Evolutionary conservation across 2,888 invertebrate genomes (phyloP).

Genomic region (Xanthorhoe spadicearia): DNA sequence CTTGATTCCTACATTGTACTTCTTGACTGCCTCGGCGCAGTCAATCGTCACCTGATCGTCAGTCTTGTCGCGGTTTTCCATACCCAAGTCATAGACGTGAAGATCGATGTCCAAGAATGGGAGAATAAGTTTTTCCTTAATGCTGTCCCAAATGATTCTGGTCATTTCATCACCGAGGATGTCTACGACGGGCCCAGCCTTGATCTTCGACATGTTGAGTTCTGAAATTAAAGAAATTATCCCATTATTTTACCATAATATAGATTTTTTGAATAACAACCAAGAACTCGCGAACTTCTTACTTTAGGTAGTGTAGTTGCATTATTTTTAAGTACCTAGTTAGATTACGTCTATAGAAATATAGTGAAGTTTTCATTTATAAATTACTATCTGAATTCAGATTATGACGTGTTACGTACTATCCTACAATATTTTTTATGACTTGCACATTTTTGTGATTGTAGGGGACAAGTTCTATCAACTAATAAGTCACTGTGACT

Average conservation of each 20-base stretch:
- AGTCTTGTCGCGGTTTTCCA: constrained; percentile 97
- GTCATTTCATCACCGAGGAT: constrained; percentile 98
- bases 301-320: too few relatives aligned
- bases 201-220: constrained; percentile 86
- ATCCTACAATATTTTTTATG: background rate
- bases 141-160: constrained; percentile 98
- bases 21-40: constrained; percentile 97
- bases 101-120: constrained; percentile 98
- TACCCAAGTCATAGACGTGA: constrained; percentile 97
- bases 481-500: background rate
- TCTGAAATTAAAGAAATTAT: constrained; percentile 21
- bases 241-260: background rate
- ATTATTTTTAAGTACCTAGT: too few relatives aligned
- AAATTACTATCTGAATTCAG: background rate
- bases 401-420: background rate
- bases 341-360: too few relatives aligned
- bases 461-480: background rate
- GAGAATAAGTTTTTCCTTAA: constrained; percentile 97
- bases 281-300: too few relatives aligned
- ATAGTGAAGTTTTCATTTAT: too few relatives aligned
- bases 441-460: background rate
- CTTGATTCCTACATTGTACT: constrained; percentile 99
- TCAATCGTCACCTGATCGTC: constrained; percentile 98
- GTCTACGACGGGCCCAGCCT: constrained; percentile 95
- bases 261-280: too few relatives aligned